Base-by-base conservation (phyloP, 2,113 vertebrate species). In the Gracilinanus agilis region DNA sequence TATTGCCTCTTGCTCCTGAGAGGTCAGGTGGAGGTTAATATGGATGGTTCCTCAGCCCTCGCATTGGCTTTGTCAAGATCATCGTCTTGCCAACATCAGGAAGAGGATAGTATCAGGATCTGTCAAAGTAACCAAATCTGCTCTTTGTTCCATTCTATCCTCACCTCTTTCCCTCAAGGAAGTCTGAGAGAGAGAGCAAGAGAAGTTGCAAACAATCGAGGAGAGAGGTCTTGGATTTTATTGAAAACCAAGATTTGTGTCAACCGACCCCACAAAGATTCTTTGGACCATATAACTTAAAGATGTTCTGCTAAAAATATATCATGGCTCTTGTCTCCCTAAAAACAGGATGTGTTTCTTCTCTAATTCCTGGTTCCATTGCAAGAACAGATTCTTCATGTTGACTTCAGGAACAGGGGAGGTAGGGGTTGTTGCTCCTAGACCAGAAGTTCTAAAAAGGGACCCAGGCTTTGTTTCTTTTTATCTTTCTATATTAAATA, bases 401-500 rank as follows among this genome's bases (percentile, higher is more conserved):
- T 40, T 40, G 16, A 83, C 34, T 83, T 83, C 5, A 75, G 13
- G 34, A 83, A 12, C 19, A 83, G 16, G 9, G 27, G 56, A 16
- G 8, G 16, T 83, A 7, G 40, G n/a, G 34, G n/a, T 34, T 40
- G 3, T 83, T 8, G 13, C n/a, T 83, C 16, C n/a, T 6, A 23
- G 67, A 40, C 67, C 16, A 83, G 29, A 34, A 4, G 9, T 67
- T 34, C 61, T n/a, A 67, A 67, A 11, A 16, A n/a, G 67, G 34
- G 67, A 16, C 12, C 16, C 6, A 83, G 34, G 67, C 24, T 83
- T 83, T 7, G 8, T 83, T 83, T 53, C 90, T 92, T 97, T 96
- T 90, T 40, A 91, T 95, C 94, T 83, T 88, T 90, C 91, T 29
- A 88, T n/a, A 49, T 95, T 93, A 95, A 55, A 56, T 61, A 93